Evolutionary conservation across 2,797 vertebrate genomes (phyloP), one percentile per base, ranked within the genome.

Genomic region (Notoglanidium macrostoma): DNA sequence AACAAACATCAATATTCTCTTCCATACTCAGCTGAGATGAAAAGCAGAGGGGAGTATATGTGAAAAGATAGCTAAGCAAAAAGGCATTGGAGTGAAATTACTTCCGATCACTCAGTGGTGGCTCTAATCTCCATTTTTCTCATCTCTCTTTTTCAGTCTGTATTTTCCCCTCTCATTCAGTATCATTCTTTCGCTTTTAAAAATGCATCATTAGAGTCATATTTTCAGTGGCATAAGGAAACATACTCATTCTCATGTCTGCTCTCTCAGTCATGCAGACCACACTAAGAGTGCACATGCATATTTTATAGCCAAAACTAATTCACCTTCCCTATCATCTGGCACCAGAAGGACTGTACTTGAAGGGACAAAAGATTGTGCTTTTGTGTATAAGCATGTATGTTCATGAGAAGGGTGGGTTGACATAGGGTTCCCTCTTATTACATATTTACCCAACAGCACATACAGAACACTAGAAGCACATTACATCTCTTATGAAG

Each of bases 1-100:
- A 87, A 88, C 65, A 61, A 17, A 73, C 87, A 73, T 88, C 81
- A 89, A 89, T 90, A 91, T 91, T 90, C 87, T 82, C 57, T 76
- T 84, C 46, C 76, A 83, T 74, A 80, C 72, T 89, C 81, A 57
- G 86, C 68, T 54, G 40, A 89, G 86, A 89, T 86, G 84, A 89
- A 83, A 89, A 87, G 63, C 79, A 32, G 77, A 87, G 79, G n/a
- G 10, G 49, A 63, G 46, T 70, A 78, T 83, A 84, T 90, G 79
- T 84, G 83, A 81, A 83, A 77, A 88, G 85, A 83, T 79, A 73
- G 88, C 76, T 61, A 32, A 67, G 32, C 65, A 55, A 86, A 83
- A 70, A 85, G n/a, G 76, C 74, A 79, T 51, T 44, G 51, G 72
- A 78, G 57, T 81, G 89, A 89, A 88, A 46, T 81, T 88, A 87